Base-by-base conservation (phyloP, 2,888 invertebrate genomes). In the Branchipolynoe longqiensis region DNA sequence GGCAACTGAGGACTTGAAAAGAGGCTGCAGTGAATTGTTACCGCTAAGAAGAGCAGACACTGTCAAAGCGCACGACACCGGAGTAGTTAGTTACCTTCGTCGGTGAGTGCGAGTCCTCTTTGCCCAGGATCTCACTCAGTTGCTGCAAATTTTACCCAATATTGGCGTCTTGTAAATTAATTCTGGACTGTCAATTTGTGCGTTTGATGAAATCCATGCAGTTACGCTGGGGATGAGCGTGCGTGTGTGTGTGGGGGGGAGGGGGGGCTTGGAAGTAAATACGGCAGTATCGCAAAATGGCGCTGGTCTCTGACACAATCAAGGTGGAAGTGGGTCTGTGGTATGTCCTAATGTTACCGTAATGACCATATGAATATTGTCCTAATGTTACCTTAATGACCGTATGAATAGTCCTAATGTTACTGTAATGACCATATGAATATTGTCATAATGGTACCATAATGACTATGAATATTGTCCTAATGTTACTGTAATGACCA, bases 61-160 rank as follows among this genome's bases (percentile, higher is more conserved):
- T 38, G 36, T 14, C 38, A 38, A 69, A 69, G 69, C 69, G 38
- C 69, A 69, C 69, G 69, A 69, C 69, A 38, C 18, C 25, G n/a
- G 36, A 69, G 1, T 62, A 25, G 18, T 31, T 62, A 38, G 38
- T 69, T 69, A 69, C 69, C 69, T 69, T 69, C 36, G 36, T 36
- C 12, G 69, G 69, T 22, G 78, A 78, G 6, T 41, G 78, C 25
- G 78, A 25, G 22, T 78, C 78, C 4, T 78, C 78, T 78, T 78
- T 78, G 48, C 41, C 41, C 48, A 78, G 78, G 28, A 78, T 12
- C 14, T 78, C 78, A 25, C 28, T 25, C 31, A 78, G 78, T 48
- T 78, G 78, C 69, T 62, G 62, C 62, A 62, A 69, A 69, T 69
- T 69, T 69, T 38, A 69, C 69, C 69, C 69, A 69, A 69, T 69